These are phyloP conservation scores for Apamea monoglypha DNA, from an alignment of 2,888 invertebrate species.

Conservation along the genomic window DNA sequence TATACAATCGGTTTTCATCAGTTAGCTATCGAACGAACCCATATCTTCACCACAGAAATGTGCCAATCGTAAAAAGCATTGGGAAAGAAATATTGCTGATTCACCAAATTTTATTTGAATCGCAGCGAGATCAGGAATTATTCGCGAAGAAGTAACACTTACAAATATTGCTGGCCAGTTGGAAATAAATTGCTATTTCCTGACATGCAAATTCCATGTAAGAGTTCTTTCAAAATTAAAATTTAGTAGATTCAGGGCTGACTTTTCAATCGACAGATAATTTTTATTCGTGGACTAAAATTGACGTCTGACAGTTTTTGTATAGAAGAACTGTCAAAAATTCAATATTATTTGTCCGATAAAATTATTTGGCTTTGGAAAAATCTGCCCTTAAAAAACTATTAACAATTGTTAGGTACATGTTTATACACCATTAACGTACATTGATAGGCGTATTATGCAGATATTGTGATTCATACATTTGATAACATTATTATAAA, in stretches of 20 bases:
- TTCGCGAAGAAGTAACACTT: background rate
- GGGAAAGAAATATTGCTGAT: conserved; percentile 2
- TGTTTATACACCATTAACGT: background rate
- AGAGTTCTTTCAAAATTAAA: background rate
- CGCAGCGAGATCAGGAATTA: background rate
- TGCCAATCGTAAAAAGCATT: background rate
- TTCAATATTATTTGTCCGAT: too few relatives aligned
- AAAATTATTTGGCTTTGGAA: too few relatives aligned
- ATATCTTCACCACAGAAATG: background rate
- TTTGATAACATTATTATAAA: background rate
- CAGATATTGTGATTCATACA: background rate
- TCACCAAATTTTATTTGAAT: conserved; percentile 16
- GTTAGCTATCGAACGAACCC: conserved; percentile 8
- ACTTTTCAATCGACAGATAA: too few relatives aligned
- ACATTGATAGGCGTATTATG: conserved; percentile 14
- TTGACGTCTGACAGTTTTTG: too few relatives aligned
- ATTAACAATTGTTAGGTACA: background rate
- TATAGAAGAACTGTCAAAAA: too few relatives aligned
- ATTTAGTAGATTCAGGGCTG: background rate
- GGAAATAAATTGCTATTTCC: background rate
- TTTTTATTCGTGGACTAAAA: too few relatives aligned
- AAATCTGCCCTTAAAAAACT: too few relatives aligned
- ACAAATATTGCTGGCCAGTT: background rate
- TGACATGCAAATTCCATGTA: too few relatives aligned
- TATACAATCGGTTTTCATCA: conserved; percentile 30